Evolutionary conservation across 2,797 vertebrate genomes (phyloP).

Genomic region (Hapalemur alaotrensis): DNA sequence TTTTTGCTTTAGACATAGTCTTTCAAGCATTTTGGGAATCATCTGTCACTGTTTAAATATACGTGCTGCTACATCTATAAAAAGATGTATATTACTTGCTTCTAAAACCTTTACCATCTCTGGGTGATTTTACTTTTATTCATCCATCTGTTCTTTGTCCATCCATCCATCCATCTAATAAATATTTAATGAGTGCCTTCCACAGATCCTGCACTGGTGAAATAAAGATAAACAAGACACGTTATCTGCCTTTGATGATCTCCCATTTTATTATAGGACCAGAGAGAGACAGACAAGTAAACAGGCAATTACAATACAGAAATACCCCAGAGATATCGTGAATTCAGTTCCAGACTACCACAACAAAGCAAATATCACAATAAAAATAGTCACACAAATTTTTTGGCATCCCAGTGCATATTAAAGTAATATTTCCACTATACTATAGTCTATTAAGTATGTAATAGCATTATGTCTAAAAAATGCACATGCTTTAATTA

Average conservation of each 20-base stretch:
- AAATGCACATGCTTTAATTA: background rate
- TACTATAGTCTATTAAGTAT: background rate
- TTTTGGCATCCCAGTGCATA: background rate
- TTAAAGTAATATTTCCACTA: background rate
- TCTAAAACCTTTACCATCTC: background rate
- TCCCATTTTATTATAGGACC: background rate
- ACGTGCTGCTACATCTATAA: background rate
- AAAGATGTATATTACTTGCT: background rate
- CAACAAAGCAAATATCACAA: background rate
- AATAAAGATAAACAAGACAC: background rate
- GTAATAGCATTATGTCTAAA: background rate
- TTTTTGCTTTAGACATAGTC: background rate
- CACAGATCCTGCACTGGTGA: background rate
- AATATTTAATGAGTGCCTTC: background rate
- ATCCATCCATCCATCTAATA: background rate
- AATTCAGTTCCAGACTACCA: background rate
- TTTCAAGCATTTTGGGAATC: background rate
- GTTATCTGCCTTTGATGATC: background rate
- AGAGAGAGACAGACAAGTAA: background rate
- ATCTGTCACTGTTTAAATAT: slow-evolving; percentile 25
- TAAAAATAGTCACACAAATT: background rate
- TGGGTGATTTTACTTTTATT: slow-evolving; percentile 18
- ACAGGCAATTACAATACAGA: background rate
- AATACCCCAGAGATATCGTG: background rate
- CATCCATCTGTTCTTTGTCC: background rate